Evolutionary conservation across 2,888 invertebrate genomes (phyloP), one percentile per base, ranked within the genome.

Genomic region (Macrophya annulata): DNA sequence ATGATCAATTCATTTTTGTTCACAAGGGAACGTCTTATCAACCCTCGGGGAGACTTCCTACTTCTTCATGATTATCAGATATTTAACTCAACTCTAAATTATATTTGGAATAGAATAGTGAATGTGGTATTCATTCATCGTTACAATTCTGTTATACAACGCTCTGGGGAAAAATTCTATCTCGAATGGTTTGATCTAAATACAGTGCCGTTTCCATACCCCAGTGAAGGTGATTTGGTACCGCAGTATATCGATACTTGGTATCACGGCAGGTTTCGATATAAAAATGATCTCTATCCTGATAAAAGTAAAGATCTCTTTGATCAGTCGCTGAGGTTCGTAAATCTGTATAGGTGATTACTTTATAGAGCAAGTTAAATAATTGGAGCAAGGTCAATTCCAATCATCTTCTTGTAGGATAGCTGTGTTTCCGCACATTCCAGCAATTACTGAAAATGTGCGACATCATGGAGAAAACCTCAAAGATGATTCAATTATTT

Each of bases 21-120:
- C 85, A 89, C 84, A 91, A 97, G 97, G 86, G 94, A 96, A 91
- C 95, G 97, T 9, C 93, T 97, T 31, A 91, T 98, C 71, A 96
- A 97, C 90, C 96, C 97, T 0, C 94, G 96, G 89, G 96, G 96
- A 0, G 96, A 96, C 88, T 97, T 96, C 90, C 93, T 98, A 59
- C 92, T 97, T 85, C 93, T 97, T 0, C 95, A 97, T 91, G 97
- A 98, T 92, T 93, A 94, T 85, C 94, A 96, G 6, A 93, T 98
- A 1, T 96, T 97, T 89, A 94, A 94, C 82, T 94, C 95, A 87
- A 95, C 96, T 6, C 93, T 96, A 86, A 95, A 96, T 89, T 96
- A 96, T 89, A 92, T 98, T 17, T 98, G 98, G 98, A 96, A 96
- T 86, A 95, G 96, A 86, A 96, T 97, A 77, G 95, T 97, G 25